Conservation (phyloP, 2,888 invertebrate species). For the Drosophila conformis region DNA sequence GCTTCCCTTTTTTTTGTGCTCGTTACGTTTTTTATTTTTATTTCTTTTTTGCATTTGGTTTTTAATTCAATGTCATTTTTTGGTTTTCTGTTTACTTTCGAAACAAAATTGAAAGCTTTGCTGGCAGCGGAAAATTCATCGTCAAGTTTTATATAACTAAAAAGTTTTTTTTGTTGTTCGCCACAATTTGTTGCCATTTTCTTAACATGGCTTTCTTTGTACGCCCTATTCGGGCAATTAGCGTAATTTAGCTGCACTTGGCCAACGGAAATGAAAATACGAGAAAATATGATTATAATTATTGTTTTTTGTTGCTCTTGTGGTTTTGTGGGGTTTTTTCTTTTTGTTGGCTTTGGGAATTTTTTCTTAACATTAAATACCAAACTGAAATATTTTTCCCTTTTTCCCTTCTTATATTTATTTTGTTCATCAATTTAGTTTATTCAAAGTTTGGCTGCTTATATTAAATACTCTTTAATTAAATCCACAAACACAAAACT, state of each 20-base stretch:
- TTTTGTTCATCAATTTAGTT: not conserved
- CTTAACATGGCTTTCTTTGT: conserved; percentile 49
- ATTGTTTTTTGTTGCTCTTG: conserved; percentile 14
- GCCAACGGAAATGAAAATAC: conserved; percentile 71
- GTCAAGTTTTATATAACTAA: conserved; percentile 57
- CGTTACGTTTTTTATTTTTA: conserved; percentile 16
- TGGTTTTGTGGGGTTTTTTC: conserved; percentile 8
- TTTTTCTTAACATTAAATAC: not conserved
- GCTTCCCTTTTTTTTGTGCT: conserved; percentile 26
- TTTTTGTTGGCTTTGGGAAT: conserved; percentile 6
- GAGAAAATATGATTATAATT: conserved; percentile 42
- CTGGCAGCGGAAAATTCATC: conserved; percentile 51
- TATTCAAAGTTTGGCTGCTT: conserved; percentile 1
- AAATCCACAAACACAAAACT: conserved; percentile 48
- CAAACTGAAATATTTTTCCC: conserved; percentile 13
- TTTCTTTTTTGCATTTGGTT: conserved; percentile 39
- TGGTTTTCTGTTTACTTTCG: conserved; percentile 54
- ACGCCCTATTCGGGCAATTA: conserved; percentile 55
- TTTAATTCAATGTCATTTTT: conserved; percentile 56
- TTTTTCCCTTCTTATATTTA: not conserved
- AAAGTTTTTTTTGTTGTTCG: conserved; percentile 19
- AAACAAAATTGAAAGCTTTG: conserved; percentile 57
- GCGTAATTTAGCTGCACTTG: conserved; percentile 79
- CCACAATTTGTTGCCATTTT: conserved; percentile 42
- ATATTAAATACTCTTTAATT: conserved; percentile 47